Conservation (phyloP, 2,888 invertebrate genomes). For the Tenthredo mesomela region DNA sequence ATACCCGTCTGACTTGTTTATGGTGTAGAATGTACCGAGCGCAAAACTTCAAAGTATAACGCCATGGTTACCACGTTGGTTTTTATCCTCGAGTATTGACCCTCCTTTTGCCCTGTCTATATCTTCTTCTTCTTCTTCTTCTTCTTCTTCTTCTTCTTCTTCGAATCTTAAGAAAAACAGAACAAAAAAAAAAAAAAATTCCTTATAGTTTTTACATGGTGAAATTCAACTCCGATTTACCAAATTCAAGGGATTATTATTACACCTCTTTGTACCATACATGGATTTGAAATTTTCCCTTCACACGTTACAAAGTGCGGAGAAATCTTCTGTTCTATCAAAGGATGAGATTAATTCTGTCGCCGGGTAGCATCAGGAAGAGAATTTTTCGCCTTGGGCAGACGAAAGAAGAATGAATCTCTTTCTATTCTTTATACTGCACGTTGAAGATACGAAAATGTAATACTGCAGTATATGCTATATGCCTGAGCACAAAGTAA, state of each 20-base stretch:
- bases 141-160: too few species aligned
- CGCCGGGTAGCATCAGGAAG: neutral
- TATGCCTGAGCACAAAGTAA: conserved; percentile 11
- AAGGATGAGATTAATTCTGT: conserved; percentile 26
- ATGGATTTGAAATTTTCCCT: neutral
- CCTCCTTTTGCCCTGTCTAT: neutral
- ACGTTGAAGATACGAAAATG: conserved; percentile 14
- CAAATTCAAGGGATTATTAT: neutral
- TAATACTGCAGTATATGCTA: neutral
- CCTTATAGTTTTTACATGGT: too few species aligned
- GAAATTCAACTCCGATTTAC: too few species aligned
- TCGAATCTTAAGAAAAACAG: too few species aligned
- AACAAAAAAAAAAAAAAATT: too few species aligned
- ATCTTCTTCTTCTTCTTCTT: neutral
- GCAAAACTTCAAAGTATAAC: conserved; percentile 43
- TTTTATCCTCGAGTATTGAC: neutral
- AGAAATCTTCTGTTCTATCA: neutral
- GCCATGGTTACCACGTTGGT: conserved; percentile 2
- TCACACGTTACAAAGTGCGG: neutral
- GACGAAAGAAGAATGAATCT: conserved; percentile 36
- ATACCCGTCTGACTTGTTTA: conserved; percentile 61
- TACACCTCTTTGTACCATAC: neutral
- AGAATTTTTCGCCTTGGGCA: conserved; percentile 32
- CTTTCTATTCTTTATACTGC: conserved; percentile 1
- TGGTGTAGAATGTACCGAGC: conserved; percentile 24